A percentile compares a stretch with the other conserved stretches of the same genome.
Evolutionary conservation across 2,797 vertebrate genomes (phyloP).

Genomic region (Pipistrellus kuhlii): DNA sequence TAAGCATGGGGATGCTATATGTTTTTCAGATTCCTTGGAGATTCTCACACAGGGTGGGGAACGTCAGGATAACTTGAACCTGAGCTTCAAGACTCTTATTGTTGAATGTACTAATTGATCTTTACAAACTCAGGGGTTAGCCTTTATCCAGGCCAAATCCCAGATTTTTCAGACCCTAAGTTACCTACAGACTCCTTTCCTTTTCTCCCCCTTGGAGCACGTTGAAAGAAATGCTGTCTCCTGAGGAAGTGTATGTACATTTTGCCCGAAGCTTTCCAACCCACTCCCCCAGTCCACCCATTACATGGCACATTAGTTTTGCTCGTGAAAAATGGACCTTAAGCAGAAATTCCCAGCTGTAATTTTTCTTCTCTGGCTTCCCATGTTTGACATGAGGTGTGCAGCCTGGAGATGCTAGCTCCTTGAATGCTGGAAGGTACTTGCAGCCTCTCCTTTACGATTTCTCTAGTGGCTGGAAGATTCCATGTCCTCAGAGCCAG

Average conservation of each 20-base stretch:
- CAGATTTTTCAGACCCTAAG: neutral
- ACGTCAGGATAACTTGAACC: neutral
- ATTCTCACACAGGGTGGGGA: neutral
- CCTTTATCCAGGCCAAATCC: neutral
- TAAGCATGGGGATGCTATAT: neutral
- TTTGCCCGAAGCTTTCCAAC: neutral
- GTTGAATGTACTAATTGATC: neutral
- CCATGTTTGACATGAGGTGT: neutral
- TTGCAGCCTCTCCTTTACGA: neutral
- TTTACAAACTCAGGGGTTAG: neutral
- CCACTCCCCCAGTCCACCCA: neutral
- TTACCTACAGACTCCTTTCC: neutral
- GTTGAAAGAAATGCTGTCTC: slow-evolving; percentile 1
- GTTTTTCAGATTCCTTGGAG: neutral
- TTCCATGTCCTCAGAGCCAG: neutral
- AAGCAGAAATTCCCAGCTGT: slow-evolving; percentile 42
- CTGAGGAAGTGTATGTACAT: neutral
- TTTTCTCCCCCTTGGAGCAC: neutral
- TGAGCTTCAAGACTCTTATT: neutral
- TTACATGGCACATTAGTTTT: slow-evolving; percentile 27
- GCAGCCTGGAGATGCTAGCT: neutral
- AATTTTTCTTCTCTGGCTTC: slow-evolving; percentile 22
- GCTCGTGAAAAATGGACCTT: slow-evolving; percentile 64
- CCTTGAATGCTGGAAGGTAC: neutral
- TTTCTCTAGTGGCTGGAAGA: neutral